Evolutionary conservation across 1,140 invertebrate species (phyloP), one percentile per base, ranked within the genome.

Genomic region (Trichonephila clavata): DNA sequence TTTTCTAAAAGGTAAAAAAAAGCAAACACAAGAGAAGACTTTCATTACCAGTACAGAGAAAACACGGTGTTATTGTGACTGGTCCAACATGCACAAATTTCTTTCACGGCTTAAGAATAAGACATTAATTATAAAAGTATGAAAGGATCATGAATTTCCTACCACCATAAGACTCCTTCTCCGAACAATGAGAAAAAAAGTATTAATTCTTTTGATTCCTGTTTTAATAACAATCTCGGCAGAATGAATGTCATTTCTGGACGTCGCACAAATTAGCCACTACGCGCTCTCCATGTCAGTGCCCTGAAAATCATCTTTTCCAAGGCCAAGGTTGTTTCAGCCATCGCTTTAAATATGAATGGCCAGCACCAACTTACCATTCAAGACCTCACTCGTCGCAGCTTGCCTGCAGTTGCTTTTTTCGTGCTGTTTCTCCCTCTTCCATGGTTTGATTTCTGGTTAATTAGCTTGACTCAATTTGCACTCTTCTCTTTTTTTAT

Each of bases 291-390:
- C 21, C n/a, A n/a, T 39, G 86, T 87, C 86, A 87, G n/a, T 87
- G 86, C 60, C 86, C 86, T 43, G 86, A 60, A 63, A 61, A 87
- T 87, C 86, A 57, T 63, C 32, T 65, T 18, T 65, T n/a, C 60
- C 60, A 63, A 87, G 86, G 86, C 86, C 86, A 87, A 87, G 86
- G 86, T 63, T 87, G 86, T 57, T n/a, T 57, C 83, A 50, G n/a
- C 83, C 50, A 27, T 60, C 16, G 24, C 24, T 87, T 87, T 87
- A 87, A 87, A 87, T 87, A 87, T 63, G 86, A 87, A 63, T 87
- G 32, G 86, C 81, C 43, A 59, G 14, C 43, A 24, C n/a, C 50
- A 77, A 77, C 71, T 77, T 77, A 77, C 71, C 81, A 24, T 59
- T 83, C 81, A 59, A 4, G 81, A 59, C 43, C 81, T 83, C 71